phyloP scores from a whole-genome alignment of 2,113 vertebrate species.

The Corvus hawaiiensis region DNA sequence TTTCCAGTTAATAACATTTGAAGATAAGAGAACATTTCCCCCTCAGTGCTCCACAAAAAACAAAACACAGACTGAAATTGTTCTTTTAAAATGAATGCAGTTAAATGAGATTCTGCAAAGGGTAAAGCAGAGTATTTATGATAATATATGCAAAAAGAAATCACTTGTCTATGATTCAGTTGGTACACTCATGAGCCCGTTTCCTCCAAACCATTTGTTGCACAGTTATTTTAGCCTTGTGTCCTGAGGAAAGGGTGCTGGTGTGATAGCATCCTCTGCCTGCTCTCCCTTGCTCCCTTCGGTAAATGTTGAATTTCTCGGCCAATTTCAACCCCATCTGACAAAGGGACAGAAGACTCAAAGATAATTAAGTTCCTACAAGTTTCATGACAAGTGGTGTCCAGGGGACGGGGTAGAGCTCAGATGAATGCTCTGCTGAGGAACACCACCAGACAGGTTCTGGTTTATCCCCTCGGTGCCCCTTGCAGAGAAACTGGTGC shows the following conservation, averaged over 20 bases:
- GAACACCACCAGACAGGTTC: background rate
- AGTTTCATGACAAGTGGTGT: background rate
- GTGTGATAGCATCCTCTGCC: background rate
- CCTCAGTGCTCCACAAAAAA: background rate
- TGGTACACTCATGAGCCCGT: background rate
- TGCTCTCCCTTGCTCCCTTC: background rate
- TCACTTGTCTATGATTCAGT: background rate
- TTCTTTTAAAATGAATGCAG: background rate
- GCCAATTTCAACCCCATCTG: background rate
- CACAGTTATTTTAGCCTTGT: background rate
- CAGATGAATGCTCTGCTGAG: background rate
- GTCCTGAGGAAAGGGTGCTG: background rate
- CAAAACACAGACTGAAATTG: background rate
- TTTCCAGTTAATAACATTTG: slow-evolving; percentile 40
- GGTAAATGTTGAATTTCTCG: background rate
- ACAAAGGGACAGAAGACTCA: background rate
- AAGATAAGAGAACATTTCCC: slow-evolving; percentile 7
- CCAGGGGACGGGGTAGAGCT: background rate
- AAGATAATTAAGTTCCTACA: background rate
- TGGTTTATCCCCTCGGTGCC: background rate
- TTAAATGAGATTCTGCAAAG: slow-evolving; percentile 12
- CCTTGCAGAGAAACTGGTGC: background rate
- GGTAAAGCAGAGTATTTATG: background rate
- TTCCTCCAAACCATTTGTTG: background rate
- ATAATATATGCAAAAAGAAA: slow-evolving; percentile 32